phyloP scores from a whole-genome alignment of 1,140 invertebrate genomes.

The Meteorus sp. region DNA sequence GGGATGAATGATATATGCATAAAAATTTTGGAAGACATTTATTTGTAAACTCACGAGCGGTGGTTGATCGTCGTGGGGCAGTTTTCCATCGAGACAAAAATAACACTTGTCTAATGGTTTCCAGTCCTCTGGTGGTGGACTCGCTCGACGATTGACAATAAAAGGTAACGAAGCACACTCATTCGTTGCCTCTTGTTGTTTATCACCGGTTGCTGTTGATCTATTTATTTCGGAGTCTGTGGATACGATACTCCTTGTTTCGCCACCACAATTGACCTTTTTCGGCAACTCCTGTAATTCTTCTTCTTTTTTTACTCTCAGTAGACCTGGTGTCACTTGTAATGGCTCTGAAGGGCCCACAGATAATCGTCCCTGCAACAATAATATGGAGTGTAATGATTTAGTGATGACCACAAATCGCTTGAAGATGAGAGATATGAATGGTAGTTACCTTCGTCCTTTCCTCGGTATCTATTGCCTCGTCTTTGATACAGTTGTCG shows the following conservation, averaged over 20 bases:
- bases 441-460: conserved; percentile 46
- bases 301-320: conserved; percentile 57
- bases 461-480: conserved; percentile 45
- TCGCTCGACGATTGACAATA: conserved; percentile 48
- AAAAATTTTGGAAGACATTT: too few relatives aligned
- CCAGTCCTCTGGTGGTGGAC: conserved; percentile 73
- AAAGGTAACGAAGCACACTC: conserved; percentile 37
- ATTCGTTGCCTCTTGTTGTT: conserved; percentile 27
- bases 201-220: conserved; percentile 31
- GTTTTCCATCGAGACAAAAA: conserved; percentile 83
- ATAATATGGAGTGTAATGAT: neutral
- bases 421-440: neutral
- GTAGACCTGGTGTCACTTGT: conserved; percentile 51
- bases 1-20: neutral
- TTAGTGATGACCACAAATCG: neutral
- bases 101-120: conserved; percentile 82
- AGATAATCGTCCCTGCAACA: conserved; percentile 44
- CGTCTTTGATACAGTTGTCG: conserved; percentile 40
- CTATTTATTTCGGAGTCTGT: conserved; percentile 39
- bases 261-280: conserved; percentile 31
- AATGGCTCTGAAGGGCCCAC: conserved; percentile 47
- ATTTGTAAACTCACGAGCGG: conserved; percentile 64
- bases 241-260: conserved; percentile 28
- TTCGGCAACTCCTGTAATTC: conserved; percentile 51
- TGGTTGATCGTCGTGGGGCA: conserved; percentile 64